Base-by-base conservation (phyloP, 1,140 invertebrate genomes). In the Papilio machaon region DNA sequence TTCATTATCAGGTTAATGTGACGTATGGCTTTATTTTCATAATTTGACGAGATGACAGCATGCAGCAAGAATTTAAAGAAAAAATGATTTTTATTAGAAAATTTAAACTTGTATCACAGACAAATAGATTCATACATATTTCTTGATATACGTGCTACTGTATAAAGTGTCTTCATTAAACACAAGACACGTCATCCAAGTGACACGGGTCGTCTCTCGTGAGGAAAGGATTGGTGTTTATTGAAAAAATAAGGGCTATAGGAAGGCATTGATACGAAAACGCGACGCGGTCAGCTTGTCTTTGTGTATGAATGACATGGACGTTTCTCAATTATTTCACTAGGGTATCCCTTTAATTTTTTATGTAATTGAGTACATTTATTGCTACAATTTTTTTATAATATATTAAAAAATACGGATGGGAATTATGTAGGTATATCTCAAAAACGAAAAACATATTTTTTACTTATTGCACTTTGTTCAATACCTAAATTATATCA, bases 171-270 rank as follows among this genome's bases (percentile, higher is more conserved):
- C 35, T 9, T 78, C 49, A 74, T 80, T 79, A 79, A 85, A 75
- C 76, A 80, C 60, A 75, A 76, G 84, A 83, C 81, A 84, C 81
- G 82, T 64, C 77, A 64, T n/a, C 35, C 43, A 84, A 83, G 83
- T 85, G 86, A 86, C 86, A 86, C 75, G 82, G 82, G 82, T 82
- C 82, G 79, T 78, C 38, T 43, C 54, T 60, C 80, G 35, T 47
- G 49, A 80, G 80, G 81, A 77, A 80, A 84, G 85, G 83, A 84
- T 82, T 83, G 82, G 73, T 86, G 85, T 88, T 88, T 88, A 83
- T 88, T 84, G 79, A 85, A 84, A 82, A 86, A 88, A 88, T 84
- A 88, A 84, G 80, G 47, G 77, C 76, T 60, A 79, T 67, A 73
- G 58, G 74, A 80, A 58, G 73, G 64, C 74, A 47, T 64, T 49